Percentiles rank a stretch among this genome's conserved stretches.
These are phyloP conservation scores for Theristicus caerulescens DNA, from an alignment of 2,113 vertebrate species.

Conservation along the genomic window DNA sequence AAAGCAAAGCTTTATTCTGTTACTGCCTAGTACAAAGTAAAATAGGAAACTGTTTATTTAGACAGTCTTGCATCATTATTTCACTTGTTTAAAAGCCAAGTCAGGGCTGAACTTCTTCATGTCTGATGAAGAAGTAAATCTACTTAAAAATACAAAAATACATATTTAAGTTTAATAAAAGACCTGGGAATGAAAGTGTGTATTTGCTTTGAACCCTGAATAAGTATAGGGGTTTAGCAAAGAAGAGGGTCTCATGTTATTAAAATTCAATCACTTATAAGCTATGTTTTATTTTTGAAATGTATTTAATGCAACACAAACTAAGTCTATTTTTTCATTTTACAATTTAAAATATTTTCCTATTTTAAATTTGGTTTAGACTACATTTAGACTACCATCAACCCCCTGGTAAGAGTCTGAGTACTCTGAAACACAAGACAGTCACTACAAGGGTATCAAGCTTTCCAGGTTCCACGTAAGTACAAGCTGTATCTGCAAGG, in stretches of 20 bases:
- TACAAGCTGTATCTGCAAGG: background rate
- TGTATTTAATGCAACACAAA: background rate
- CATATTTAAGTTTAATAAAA: background rate
- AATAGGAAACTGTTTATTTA: background rate
- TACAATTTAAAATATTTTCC: background rate
- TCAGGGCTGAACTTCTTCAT: background rate
- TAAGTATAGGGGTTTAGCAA: background rate
- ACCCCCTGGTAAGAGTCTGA: background rate
- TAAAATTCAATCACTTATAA: background rate
- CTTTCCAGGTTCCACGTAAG: background rate
- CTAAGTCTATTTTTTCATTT: background rate
- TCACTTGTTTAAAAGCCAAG: background rate
- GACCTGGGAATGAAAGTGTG: background rate
- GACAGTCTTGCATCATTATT: background rate
- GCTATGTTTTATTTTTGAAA: background rate
- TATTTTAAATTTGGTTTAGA: background rate
- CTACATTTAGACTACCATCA: background rate
- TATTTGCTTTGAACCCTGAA: conserved; percentile 4
- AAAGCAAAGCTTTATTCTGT: background rate
- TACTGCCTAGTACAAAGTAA: background rate
- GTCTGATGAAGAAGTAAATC: background rate
- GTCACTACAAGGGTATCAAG: background rate
- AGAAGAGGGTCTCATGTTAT: background rate
- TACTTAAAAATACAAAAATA: background rate
- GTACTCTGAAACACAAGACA: background rate